A percentile compares a stretch with the other conserved stretches of the same genome.
Conservation (phyloP, 2,113 vertebrate species). For the Poecilia latipinna region DNA sequence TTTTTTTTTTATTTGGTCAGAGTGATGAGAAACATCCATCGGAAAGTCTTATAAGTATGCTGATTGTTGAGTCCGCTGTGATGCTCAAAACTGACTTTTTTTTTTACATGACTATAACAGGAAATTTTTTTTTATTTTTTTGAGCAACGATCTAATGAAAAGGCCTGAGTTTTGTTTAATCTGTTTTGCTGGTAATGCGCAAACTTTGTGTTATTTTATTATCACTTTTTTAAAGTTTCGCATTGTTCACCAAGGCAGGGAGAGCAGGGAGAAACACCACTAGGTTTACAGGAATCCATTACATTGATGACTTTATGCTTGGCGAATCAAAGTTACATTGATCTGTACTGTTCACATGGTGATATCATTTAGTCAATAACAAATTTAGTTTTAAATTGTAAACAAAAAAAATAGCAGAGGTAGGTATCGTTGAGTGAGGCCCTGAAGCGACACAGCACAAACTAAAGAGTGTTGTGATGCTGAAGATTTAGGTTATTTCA, state of each 20-base stretch:
- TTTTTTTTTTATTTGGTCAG: slow-evolving; percentile 7
- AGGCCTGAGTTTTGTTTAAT: neutral
- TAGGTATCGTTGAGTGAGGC: slow-evolving; percentile 23
- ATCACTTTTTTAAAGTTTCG: neutral
- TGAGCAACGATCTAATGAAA: neutral
- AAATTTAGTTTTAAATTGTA: slow-evolving; percentile 26
- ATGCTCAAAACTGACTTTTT: slow-evolving; percentile 19
- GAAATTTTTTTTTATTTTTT: neutral
- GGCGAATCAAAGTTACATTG: slow-evolving; percentile 5
- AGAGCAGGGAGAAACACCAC: neutral
- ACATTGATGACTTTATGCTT: slow-evolving; percentile 16
- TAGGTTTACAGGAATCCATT: slow-evolving; percentile 18
- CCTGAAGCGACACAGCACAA: slow-evolving; percentile 14
- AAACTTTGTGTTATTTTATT: neutral
- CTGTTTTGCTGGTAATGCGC: neutral
- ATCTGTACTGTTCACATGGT: neutral
- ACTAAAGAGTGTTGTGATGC: neutral
- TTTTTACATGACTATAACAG: neutral
- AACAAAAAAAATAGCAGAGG: slow-evolving; percentile 1
- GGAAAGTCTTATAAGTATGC: slow-evolving; percentile 26
- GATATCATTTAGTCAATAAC: slow-evolving; percentile 6
- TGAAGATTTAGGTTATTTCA: too few species aligned
- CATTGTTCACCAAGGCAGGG: slow-evolving; percentile 1
- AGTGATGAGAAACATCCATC: slow-evolving; percentile 18
- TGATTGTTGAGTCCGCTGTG: slow-evolving; percentile 27